Evolutionary conservation across 2,113 vertebrate genomes (phyloP), one percentile per base, ranked within the genome.

Genomic region (Dromaius novaehollandiae): DNA sequence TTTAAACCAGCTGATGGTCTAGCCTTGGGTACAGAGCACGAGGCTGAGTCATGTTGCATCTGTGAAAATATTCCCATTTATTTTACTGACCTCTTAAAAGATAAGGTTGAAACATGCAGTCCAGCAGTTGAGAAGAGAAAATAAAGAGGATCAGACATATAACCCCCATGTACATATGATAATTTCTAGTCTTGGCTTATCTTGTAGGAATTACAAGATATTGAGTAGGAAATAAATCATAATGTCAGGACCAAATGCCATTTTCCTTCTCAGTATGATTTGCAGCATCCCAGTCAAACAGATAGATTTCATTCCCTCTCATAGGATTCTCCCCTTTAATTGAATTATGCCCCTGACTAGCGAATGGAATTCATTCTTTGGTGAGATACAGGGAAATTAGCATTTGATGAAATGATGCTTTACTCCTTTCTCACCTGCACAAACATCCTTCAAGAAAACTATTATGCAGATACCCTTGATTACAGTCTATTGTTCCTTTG

Each of bases 201-300:
- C 95, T 94, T 96, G 95, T 95, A 94, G 89, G 95, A 97, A 97
- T 95, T 97, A 86, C 38, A 95, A 96, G 90, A 95, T 88, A 44
- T 82, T 8, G 38, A 91, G 96, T 74, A 91, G 91, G 82, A 91
- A 96, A 97, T 97, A 97, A 97, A 97, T 97, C 97, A 97, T 86
- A 44, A 63, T 95, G 94, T 97, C 97, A 96, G 85, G 53, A 77
- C 61, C 66, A 90, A 94, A 93, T 76, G 90, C 79, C 51, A 13
- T 85, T 94, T 92, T 86, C 66, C 84, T 86, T 65, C 68, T 60
- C 53, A 61, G 83, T 61, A 60, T 85, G 84, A 89, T 92, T 92
- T 96, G 88, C 79, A 70, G 86, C 61, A 13, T 82, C 16, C 20
- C 88, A 90, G 93, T 60, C 80, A 42, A 66, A 85, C 56, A 16